phyloP scores from a whole-genome alignment of 1,140 invertebrate genomes.

The Stegodyphus dumicola region DNA sequence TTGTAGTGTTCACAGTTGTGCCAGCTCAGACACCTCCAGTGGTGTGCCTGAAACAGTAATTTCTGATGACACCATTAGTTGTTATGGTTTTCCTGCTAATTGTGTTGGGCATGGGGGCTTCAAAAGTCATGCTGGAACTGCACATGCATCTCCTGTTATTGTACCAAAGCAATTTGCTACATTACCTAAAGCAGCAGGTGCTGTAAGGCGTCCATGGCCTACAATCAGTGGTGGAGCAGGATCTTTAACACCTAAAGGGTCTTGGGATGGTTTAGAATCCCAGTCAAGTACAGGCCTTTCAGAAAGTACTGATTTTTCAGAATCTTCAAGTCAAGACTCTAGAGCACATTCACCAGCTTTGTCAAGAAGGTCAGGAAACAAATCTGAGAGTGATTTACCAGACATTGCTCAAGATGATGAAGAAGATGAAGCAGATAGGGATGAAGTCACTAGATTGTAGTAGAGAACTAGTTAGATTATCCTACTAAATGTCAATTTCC shows the following conservation, averaged over 20 bases:
- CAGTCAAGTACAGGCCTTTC: conserved; percentile 58
- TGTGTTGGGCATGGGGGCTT: conserved; percentile 16
- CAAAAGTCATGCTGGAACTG: conserved; percentile 39
- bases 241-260: conserved; percentile 43
- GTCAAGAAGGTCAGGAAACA: conserved; percentile 15
- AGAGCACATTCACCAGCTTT: conserved; percentile 34
- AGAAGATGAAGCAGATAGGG: conserved; percentile 49
- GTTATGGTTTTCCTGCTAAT: conserved; percentile 30
- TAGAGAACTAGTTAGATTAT: background rate
- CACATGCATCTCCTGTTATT: conserved; percentile 40
- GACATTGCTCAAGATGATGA: conserved; percentile 54
- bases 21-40: conserved; percentile 38
- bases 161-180: conserved; percentile 60
- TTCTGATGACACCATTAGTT: conserved; percentile 35
- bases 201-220: conserved; percentile 21
- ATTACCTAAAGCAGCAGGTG: conserved; percentile 51
- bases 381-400: conserved; percentile 33
- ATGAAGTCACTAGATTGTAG: conserved; percentile 58
- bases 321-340: conserved; percentile 56
- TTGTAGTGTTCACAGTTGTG: conserved; percentile 49
- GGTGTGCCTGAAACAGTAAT: conserved; percentile 3
- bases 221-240: conserved; percentile 8
- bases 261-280: conserved; percentile 58
- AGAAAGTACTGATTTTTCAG: conserved; percentile 59
- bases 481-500: too few species aligned